phyloP scores from a whole-genome alignment of 2,113 vertebrate species.

The Perognathus longimembris region DNA sequence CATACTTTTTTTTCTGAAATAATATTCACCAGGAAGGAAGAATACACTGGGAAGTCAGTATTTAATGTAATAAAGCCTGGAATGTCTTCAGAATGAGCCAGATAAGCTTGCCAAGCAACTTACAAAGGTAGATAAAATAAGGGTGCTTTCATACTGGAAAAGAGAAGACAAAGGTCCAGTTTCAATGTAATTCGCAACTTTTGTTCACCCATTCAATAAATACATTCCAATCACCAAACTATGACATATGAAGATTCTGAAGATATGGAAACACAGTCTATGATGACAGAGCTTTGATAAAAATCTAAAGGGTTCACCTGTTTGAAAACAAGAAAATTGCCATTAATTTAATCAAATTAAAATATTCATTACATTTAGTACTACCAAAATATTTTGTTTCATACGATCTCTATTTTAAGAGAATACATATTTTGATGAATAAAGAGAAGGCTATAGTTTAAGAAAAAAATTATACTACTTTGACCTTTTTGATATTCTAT shows the following conservation, averaged over 20 bases:
- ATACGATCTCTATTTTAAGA: slow-evolving; percentile 31
- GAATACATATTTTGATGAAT: slow-evolving; percentile 19
- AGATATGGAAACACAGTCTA: neutral
- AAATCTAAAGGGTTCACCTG: neutral
- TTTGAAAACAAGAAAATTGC: slow-evolving; percentile 34
- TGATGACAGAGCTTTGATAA: neutral
- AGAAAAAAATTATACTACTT: slow-evolving; percentile 62
- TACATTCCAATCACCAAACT: neutral
- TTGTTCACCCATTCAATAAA: neutral
- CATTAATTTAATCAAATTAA: slow-evolving; percentile 25
- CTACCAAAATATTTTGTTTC: slow-evolving; percentile 24
- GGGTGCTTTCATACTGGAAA: neutral
- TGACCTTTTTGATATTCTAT: slow-evolving; percentile 68
- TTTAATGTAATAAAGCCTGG: neutral
- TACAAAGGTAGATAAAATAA: neutral
- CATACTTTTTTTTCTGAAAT: neutral
- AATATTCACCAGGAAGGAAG: neutral
- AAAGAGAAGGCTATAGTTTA: slow-evolving; percentile 41
- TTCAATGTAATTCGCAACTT: neutral
- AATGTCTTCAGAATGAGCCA: neutral
- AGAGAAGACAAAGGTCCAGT: neutral
- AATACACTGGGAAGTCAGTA: neutral
- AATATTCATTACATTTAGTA: slow-evolving; percentile 5
- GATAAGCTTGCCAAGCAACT: neutral
- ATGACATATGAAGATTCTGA: neutral